These are phyloP conservation scores for Piprites chloris DNA, from an alignment of 2,113 vertebrate genomes.

Conservation along the genomic window DNA sequence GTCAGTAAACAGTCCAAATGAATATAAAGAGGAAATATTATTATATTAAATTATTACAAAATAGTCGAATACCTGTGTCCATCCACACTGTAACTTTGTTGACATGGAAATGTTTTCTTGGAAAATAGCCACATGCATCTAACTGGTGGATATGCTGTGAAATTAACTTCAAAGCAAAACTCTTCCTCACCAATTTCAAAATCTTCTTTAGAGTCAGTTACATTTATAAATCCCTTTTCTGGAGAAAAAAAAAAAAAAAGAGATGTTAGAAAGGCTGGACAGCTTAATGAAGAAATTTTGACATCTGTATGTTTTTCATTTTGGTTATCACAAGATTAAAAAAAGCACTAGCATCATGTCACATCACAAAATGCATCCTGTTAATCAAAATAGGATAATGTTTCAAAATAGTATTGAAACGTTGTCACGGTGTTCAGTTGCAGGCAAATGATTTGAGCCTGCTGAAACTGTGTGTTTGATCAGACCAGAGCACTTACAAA, in stretches of 20 bases:
- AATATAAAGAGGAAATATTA: background rate
- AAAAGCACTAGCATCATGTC: background rate
- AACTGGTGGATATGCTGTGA: slow-evolving; percentile 81
- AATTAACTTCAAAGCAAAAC: slow-evolving; percentile 79
- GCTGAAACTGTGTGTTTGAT: background rate
- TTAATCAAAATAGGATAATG: background rate
- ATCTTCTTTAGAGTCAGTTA: slow-evolving; percentile 66
- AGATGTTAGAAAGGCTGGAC: background rate
- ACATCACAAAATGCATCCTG: background rate
- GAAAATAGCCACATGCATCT: slow-evolving; percentile 82
- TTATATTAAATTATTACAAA: background rate
- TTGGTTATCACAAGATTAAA: background rate
- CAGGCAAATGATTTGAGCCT: background rate
- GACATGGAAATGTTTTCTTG: slow-evolving; percentile 66
- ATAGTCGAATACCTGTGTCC: slow-evolving; percentile 65
- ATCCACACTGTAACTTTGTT: slow-evolving; percentile 56
- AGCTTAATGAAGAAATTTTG: background rate
- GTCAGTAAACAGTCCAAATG: background rate
- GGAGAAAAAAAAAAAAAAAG: background rate
- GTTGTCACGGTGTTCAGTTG: background rate
- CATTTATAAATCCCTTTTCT: slow-evolving; percentile 84
- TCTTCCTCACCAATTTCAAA: slow-evolving; percentile 68
- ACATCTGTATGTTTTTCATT: background rate
- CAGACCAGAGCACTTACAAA: background rate
- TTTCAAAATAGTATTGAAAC: background rate